phyloP scores from a whole-genome alignment of 2,797 vertebrate genomes.

The Mormyrus hasselquistii region DNA sequence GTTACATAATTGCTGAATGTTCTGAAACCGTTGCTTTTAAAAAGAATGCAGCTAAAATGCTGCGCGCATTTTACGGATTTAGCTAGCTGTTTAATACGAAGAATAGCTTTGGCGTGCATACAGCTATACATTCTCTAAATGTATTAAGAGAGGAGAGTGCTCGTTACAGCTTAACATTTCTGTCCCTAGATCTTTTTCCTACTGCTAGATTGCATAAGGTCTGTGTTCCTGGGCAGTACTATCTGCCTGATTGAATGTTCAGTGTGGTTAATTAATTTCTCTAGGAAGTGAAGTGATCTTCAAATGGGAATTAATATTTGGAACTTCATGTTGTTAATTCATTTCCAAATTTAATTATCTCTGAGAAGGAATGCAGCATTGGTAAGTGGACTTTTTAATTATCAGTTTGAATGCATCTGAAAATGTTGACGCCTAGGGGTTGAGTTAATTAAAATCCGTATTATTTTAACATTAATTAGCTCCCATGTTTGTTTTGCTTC shows the following conservation, averaged over 20 bases:
- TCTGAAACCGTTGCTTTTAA: neutral
- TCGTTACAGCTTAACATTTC: neutral
- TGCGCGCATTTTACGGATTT: neutral
- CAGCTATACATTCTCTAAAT: neutral
- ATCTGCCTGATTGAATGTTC: neutral
- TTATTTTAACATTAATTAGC: constrained; percentile 99
- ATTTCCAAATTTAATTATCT: constrained; percentile 99
- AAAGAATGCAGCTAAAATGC: neutral
- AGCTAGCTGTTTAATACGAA: neutral
- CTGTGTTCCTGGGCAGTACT: neutral
- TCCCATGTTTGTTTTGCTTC: constrained; percentile 99
- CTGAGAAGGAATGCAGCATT: constrained; percentile 99
- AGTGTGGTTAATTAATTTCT: constrained; percentile 81
- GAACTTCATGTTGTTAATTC: constrained; percentile 99
- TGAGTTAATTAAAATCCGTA: constrained; percentile 99
- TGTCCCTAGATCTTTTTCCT: neutral
- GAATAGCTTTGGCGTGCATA: neutral
- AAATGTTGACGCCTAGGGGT: constrained; percentile 99
- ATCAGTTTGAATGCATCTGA: constrained; percentile 99
- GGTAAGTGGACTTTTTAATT: constrained; percentile 99
- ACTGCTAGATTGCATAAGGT: neutral
- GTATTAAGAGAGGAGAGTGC: neutral
- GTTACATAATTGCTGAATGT: neutral
- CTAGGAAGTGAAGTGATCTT: constrained; percentile 99
- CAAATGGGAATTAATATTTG: constrained; percentile 99